Evolutionary conservation across 2,888 invertebrate genomes (phyloP).

Genomic region (Ernsta delagoae): DNA sequence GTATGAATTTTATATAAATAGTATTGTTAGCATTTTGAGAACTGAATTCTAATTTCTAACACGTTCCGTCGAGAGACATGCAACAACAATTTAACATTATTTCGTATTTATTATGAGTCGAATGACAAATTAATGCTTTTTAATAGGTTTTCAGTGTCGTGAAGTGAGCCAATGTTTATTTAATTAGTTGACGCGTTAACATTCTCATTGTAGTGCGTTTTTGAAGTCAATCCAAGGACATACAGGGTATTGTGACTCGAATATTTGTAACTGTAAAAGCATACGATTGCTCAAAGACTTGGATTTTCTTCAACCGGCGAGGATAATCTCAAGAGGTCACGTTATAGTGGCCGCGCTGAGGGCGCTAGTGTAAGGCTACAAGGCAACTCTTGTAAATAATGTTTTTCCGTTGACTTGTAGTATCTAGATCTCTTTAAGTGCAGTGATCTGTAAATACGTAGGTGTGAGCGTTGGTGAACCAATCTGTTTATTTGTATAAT

Average conservation of each 20-base stretch:
- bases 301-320: conserved; percentile 24
- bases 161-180: conserved; percentile 19
- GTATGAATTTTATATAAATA: not conserved
- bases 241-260: conserved; percentile 30
- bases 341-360: conserved; percentile 49
- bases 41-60: not conserved
- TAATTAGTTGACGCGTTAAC: conserved; percentile 11
- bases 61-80: not conserved
- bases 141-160: conserved; percentile 9
- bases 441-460: conserved; percentile 31
- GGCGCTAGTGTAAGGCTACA: conserved; percentile 21
- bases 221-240: conserved; percentile 29
- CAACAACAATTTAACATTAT: conserved; percentile 8
- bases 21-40: not conserved
- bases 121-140: not conserved
- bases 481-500: conserved; percentile 67
- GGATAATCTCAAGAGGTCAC: conserved; percentile 39
- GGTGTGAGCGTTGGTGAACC: conserved; percentile 46
- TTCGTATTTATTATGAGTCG: not conserved
- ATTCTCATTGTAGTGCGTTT: conserved; percentile 6
- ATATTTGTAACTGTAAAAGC: conserved; percentile 11
- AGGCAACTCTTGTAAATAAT: conserved; percentile 12
- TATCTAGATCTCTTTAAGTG: conserved; percentile 18
- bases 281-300: conserved; percentile 30
- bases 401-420: conserved; percentile 15